Conservation (phyloP, 2,113 vertebrate species). For the Thalassarche chlororhynchos region DNA sequence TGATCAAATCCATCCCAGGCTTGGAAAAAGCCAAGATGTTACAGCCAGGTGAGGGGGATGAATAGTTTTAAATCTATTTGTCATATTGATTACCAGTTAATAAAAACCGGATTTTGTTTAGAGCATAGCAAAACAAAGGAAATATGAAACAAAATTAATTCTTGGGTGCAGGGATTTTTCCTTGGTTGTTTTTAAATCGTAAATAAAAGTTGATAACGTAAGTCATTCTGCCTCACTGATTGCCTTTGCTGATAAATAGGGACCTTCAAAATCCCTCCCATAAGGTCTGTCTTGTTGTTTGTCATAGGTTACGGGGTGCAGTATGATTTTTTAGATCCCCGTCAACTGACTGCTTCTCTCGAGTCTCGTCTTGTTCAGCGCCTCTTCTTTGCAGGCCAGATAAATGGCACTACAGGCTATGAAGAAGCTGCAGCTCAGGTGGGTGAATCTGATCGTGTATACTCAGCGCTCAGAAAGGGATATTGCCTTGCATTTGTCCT, state of each 20-base stretch:
- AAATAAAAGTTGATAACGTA: not conserved
- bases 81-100: not conserved
- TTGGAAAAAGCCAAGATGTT: conserved; percentile 84
- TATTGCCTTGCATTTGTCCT: not conserved
- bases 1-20: conserved; percentile 85
- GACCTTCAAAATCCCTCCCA: not conserved
- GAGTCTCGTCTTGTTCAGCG: conserved; percentile 87
- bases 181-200: not conserved
- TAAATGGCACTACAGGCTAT: conserved; percentile 96
- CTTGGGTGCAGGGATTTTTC: not conserved
- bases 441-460: not conserved
- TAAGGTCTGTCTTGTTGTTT: not conserved
- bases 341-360: conserved; percentile 85
- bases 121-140: not conserved
- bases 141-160: not conserved
- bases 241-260: not conserved
- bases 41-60: conserved; percentile 81
- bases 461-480: not conserved
- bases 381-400: conserved; percentile 95
- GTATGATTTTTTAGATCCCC: conserved; percentile 94
- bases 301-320: conserved; percentile 92
- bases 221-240: not conserved
- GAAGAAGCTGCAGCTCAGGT: conserved; percentile 98
- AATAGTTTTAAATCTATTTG: not conserved
- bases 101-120: not conserved